Evolutionary conservation across 2,113 vertebrate genomes (phyloP).

Genomic region (Numida meleagris): DNA sequence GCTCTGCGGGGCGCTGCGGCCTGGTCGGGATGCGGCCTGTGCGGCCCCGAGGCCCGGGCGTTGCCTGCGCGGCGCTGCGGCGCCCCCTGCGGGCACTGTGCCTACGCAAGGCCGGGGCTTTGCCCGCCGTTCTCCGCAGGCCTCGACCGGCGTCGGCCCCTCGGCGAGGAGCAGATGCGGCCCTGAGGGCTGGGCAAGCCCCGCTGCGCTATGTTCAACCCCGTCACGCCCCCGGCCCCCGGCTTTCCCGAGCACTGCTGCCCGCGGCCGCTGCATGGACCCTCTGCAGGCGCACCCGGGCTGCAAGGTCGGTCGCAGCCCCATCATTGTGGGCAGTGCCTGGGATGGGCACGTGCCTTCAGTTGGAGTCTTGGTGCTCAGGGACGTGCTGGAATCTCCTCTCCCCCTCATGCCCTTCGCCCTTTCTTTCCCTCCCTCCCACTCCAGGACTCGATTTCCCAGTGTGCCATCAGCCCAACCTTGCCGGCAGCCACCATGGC

Average conservation of each 20-base stretch:
- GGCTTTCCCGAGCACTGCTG: slow-evolving; percentile 88
- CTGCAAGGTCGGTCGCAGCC: slow-evolving; percentile 71
- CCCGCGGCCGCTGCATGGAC: slow-evolving; percentile 82
- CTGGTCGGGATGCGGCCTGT: neutral
- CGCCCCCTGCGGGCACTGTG: neutral
- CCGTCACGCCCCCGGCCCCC: slow-evolving; percentile 78
- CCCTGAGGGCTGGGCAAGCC: slow-evolving; percentile 67
- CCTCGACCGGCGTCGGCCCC: neutral
- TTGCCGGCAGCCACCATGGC: slow-evolving; percentile 81
- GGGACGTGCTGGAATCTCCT: neutral
- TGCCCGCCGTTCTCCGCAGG: neutral
- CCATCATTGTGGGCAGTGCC: neutral
- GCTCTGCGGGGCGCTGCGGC: too few relatives aligned
- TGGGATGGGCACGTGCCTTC: fast-evolving
- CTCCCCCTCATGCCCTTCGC: neutral
- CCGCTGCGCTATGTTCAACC: slow-evolving; percentile 86
- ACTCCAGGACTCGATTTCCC: slow-evolving; percentile 83
- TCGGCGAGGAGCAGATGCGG: slow-evolving; percentile 60
- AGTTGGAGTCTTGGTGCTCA: neutral
- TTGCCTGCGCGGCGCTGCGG: neutral
- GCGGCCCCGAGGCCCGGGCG: neutral
- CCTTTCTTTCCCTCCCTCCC: neutral
- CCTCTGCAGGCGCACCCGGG: slow-evolving; percentile 28
- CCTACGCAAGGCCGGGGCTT: neutral
- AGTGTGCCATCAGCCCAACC: slow-evolving; percentile 87